phyloP scores from a whole-genome alignment of 2,113 vertebrate genomes.

The Chlamydotis undulata region DNA sequence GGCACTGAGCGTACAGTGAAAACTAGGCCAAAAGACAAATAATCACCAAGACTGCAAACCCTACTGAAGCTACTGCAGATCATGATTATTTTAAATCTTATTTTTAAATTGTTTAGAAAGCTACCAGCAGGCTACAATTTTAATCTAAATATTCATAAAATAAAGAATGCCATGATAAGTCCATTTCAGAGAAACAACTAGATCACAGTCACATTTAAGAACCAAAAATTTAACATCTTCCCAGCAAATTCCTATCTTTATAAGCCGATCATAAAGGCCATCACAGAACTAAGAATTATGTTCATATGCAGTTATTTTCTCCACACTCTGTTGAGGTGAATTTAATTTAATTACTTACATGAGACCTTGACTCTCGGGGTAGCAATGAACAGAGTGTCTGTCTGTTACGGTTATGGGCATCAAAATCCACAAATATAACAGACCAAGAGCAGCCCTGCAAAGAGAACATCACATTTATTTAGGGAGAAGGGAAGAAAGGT shows the following conservation, averaged over 20 bases:
- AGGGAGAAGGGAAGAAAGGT: not conserved
- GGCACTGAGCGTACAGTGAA: not conserved
- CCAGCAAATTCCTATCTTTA: not conserved
- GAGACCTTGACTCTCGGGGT: constrained; percentile 94
- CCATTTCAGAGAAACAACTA: not conserved
- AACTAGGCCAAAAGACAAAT: not conserved
- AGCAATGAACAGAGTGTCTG: constrained; percentile 93
- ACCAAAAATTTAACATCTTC: not conserved
- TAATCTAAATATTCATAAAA: not conserved
- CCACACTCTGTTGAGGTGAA: not conserved
- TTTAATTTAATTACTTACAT: constrained; percentile 82
- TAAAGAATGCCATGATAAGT: not conserved
- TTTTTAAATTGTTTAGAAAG: not conserved
- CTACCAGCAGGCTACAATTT: not conserved
- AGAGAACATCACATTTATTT: not conserved
- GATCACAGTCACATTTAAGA: not conserved
- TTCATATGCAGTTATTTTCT: not conserved
- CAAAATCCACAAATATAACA: constrained; percentile 98
- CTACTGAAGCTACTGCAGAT: not conserved
- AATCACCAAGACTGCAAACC: not conserved
- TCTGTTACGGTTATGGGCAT: constrained; percentile 96
- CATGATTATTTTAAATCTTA: not conserved
- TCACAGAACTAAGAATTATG: not conserved
- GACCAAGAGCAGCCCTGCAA: constrained; percentile 97
- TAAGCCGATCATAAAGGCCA: not conserved